Evolutionary conservation across 2,888 invertebrate genomes (phyloP).

Genomic region (Tetranychus truncatus): DNA sequence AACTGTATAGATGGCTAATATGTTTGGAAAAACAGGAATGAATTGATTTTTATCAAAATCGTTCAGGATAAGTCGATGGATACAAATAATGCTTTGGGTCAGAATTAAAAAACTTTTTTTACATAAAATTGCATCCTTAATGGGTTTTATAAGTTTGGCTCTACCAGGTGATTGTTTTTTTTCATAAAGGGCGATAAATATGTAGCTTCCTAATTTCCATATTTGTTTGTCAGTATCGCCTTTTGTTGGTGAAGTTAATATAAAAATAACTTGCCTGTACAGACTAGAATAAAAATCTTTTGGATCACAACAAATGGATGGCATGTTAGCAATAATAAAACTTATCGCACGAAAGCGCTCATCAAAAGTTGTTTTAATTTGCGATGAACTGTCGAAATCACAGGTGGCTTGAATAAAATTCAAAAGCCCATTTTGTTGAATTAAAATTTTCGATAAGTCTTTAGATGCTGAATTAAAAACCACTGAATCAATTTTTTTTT

Average conservation of each 20-base stretch:
- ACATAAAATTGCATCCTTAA: background rate
- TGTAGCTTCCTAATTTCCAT: background rate
- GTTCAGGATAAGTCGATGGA: background rate
- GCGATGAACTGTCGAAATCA: constrained; percentile 19
- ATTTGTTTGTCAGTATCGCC: background rate
- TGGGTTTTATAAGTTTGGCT: background rate
- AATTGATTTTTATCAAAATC: background rate
- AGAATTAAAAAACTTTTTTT: background rate
- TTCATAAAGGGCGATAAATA: background rate
- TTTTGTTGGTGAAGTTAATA: background rate
- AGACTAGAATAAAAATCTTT: background rate
- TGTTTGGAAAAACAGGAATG: background rate
- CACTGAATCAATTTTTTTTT: too few relatives aligned
- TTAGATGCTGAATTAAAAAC: too few relatives aligned
- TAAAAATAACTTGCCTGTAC: background rate
- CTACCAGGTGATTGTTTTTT: background rate
- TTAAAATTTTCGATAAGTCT: background rate
- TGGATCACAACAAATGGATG: constrained; percentile 11
- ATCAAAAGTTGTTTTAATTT: constrained; percentile 19
- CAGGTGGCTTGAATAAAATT: constrained; percentile 15
- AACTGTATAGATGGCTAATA: background rate
- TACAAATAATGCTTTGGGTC: background rate
- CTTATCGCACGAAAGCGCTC: constrained; percentile 12
- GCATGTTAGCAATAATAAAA: constrained; percentile 13
- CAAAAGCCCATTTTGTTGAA: constrained; percentile 12